These are phyloP conservation scores for Takifugu bimaculatus DNA, from an alignment of 2,113 vertebrate genomes.

Conservation along the genomic window DNA sequence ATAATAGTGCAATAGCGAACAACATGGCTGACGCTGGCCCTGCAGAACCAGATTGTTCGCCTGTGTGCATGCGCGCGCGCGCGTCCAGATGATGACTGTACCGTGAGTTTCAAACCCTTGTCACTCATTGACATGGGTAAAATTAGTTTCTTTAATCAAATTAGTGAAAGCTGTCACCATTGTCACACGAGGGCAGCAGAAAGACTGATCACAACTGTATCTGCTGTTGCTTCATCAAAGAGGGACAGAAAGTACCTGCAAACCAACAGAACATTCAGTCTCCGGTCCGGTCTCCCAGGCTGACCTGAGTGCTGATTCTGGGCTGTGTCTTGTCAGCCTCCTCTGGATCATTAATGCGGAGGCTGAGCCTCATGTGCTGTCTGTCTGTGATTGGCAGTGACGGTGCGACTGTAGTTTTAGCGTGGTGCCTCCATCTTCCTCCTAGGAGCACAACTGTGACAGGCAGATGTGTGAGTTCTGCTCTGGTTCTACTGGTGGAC, in stretches of 20 bases:
- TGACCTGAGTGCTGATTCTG: not conserved
- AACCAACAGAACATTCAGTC: not conserved
- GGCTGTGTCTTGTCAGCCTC: too few relatives aligned
- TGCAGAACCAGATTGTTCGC: constrained; percentile 52
- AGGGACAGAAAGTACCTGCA: too few relatives aligned
- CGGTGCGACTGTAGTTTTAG: too few relatives aligned
- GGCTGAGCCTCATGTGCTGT: too few relatives aligned
- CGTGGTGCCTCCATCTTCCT: too few relatives aligned
- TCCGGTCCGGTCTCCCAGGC: not conserved
- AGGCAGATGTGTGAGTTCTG: too few relatives aligned
- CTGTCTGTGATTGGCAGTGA: too few relatives aligned
- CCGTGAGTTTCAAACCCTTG: not conserved
- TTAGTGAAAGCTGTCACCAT: not conserved
- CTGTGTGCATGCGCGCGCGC: constrained; percentile 1
- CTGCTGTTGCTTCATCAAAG: not conserved
- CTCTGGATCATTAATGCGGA: too few relatives aligned
- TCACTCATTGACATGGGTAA: not conserved
- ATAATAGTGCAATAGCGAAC: constrained; percentile 48
- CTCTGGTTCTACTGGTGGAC: too few relatives aligned
- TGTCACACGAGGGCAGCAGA: not conserved
- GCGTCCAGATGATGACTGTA: constrained; percentile 17
- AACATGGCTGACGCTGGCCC: constrained; percentile 83
- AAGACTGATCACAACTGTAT: not conserved
- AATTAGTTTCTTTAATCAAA: not conserved
- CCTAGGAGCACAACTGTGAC: too few relatives aligned